Evolutionary conservation across 2,113 vertebrate species (phyloP).

Genomic region (Hemibagrus wyckioides): DNA sequence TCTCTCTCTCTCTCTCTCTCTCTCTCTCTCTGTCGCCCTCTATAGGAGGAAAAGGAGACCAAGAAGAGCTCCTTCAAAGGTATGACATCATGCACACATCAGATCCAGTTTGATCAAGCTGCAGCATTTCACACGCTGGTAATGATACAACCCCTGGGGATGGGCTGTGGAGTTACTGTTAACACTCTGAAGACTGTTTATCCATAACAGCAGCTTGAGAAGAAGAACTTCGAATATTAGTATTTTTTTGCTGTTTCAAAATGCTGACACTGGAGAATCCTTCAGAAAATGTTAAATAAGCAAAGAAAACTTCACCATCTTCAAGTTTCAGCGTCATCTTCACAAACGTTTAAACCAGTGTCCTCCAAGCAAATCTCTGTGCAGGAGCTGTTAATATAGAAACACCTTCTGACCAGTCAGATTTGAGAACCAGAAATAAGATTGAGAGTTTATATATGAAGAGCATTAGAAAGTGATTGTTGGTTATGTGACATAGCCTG

Average conservation of each 20-base stretch:
- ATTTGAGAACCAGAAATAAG: neutral
- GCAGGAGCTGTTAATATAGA: neutral
- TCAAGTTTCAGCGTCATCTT: too few species aligned
- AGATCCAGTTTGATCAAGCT: neutral
- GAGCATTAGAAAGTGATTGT: neutral
- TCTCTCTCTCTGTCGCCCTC: conserved; percentile 1
- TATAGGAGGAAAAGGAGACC: conserved; percentile 67
- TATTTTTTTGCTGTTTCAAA: neutral
- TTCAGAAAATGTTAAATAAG: neutral
- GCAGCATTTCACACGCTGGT: neutral
- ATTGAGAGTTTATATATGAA: neutral
- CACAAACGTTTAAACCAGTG: too few species aligned
- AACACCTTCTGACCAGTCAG: neutral
- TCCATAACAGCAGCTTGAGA: neutral
- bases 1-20: conserved; percentile 6
- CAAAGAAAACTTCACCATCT: too few species aligned
- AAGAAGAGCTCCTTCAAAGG: conserved; percentile 72
- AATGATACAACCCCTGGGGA: neutral
- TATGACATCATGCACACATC: conserved; percentile 40
- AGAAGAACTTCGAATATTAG: too few species aligned
- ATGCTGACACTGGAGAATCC: neutral
- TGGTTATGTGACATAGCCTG: neutral
- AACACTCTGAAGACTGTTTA: neutral
- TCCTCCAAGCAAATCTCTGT: neutral
- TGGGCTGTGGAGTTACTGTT: neutral